These are phyloP conservation scores for Polyergus mexicanus DNA, from an alignment of 1,140 invertebrate genomes.

Conservation along the genomic window DNA sequence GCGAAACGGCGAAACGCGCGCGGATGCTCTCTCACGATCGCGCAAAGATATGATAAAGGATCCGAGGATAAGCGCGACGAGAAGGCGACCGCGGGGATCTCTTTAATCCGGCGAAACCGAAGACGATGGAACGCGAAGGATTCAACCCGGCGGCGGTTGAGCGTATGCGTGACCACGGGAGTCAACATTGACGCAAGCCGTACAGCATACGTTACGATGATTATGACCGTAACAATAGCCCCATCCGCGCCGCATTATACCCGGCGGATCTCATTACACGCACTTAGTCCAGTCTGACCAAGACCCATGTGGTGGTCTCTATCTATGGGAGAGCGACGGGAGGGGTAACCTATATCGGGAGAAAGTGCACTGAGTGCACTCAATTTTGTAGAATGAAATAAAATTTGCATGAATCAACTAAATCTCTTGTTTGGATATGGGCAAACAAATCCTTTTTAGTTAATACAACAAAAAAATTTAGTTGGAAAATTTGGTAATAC, in stretches of 20 bases:
- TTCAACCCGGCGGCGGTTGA: constrained; percentile 22
- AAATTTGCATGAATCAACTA: no score
- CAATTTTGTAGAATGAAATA: no score
- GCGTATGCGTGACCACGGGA: constrained; percentile 75
- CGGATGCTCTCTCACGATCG: background rate
- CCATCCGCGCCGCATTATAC: constrained; percentile 58
- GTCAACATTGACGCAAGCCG: constrained; percentile 79
- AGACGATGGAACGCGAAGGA: constrained; percentile 51
- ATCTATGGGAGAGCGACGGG: background rate
- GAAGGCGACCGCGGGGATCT: constrained; percentile 34
- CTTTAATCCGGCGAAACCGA: constrained; percentile 67
- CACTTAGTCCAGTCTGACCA: constrained; percentile 67
- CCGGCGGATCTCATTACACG: constrained; percentile 75
- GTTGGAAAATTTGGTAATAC: no score
- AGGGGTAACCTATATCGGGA: constrained; percentile 25
- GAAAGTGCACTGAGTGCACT: no score
- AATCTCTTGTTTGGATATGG: no score
- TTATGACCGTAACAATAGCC: constrained; percentile 78
- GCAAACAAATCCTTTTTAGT: no score
- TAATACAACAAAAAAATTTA: no score
- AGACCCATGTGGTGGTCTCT: constrained; percentile 6
- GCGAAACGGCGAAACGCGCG: background rate
- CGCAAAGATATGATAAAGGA: background rate
- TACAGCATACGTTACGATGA: constrained; percentile 79
- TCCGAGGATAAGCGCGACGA: constrained; percentile 13